Evolutionary conservation across 2,797 vertebrate species (phyloP).

Genomic region (Salmo trutta): DNA sequence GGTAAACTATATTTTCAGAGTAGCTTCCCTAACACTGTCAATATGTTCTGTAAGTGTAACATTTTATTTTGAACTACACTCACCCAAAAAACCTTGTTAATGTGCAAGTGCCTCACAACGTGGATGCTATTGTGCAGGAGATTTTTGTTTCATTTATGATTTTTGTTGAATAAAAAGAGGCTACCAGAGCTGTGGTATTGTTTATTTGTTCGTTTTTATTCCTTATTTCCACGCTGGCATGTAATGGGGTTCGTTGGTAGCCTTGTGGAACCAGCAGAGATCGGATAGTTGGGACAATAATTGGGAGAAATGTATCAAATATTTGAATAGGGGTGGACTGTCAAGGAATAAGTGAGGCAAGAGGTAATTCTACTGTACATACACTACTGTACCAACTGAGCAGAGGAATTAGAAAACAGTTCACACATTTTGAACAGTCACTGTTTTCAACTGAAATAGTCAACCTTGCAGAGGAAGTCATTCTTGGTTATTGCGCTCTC

Average conservation of each 20-base stretch:
- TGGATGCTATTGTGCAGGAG: neutral
- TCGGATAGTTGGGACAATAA: neutral
- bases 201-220: neutral
- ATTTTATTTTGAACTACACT: neutral
- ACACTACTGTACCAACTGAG: neutral
- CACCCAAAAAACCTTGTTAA: constrained; percentile 5
- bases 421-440: no score
- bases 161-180: constrained; percentile 7
- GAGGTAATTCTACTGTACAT: neutral
- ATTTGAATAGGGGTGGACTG: no score
- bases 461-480: neutral
- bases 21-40: no score
- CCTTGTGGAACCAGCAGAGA: neutral
- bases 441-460: no score
- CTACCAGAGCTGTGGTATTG: neutral
- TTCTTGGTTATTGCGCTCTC: neutral
- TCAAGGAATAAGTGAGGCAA: no score
- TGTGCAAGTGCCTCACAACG: constrained; percentile 32
- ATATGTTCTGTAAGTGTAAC: neutral
- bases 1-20: no score
- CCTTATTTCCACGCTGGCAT: neutral
- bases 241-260: neutral
- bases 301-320: no score
- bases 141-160: neutral
- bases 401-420: neutral